Conservation (phyloP, 2,888 invertebrate genomes). For the Bugula neritina region DNA sequence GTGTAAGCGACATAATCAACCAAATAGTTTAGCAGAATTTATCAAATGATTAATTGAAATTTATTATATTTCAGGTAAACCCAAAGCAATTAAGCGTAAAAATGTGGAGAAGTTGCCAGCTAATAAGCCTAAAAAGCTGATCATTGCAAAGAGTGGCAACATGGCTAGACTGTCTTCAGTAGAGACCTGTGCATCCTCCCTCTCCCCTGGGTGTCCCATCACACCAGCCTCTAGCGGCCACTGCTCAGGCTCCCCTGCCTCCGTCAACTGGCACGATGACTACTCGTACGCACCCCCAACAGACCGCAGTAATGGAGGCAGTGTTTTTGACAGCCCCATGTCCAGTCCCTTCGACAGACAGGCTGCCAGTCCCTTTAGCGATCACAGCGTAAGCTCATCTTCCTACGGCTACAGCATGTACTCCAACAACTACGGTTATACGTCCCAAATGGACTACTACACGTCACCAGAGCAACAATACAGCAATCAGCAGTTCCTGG, state of each 20-base stretch:
- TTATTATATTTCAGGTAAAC: conserved; percentile 17
- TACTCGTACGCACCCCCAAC: not conserved
- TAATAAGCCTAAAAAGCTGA: not conserved
- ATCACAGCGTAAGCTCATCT: not conserved
- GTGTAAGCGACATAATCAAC: too few relatives aligned
- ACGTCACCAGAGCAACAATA: not conserved
- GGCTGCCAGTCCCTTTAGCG: not conserved
- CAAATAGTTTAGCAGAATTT: too few relatives aligned
- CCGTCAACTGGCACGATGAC: not conserved
- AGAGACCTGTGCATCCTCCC: not conserved
- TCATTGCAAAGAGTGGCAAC: not conserved
- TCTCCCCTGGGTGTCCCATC: not conserved
- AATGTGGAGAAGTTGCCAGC: not conserved
- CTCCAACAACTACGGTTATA: not conserved
- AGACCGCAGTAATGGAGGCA: not conserved
- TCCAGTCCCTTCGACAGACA: not conserved
- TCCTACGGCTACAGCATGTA: not conserved
- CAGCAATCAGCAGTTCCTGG: not conserved
- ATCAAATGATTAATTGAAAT: too few relatives aligned
- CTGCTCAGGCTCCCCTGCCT: not conserved
- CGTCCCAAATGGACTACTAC: too few relatives aligned
- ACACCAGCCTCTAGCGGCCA: not conserved
- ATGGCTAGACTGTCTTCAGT: not conserved
- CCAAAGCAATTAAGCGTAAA: not conserved
- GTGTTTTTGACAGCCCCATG: conserved; percentile 14